A percentile compares a stretch with the other conserved stretches of the same genome.
These are phyloP conservation scores for Apteryx owenii DNA, from an alignment of 2,113 vertebrate species.

Conservation along the genomic window DNA sequence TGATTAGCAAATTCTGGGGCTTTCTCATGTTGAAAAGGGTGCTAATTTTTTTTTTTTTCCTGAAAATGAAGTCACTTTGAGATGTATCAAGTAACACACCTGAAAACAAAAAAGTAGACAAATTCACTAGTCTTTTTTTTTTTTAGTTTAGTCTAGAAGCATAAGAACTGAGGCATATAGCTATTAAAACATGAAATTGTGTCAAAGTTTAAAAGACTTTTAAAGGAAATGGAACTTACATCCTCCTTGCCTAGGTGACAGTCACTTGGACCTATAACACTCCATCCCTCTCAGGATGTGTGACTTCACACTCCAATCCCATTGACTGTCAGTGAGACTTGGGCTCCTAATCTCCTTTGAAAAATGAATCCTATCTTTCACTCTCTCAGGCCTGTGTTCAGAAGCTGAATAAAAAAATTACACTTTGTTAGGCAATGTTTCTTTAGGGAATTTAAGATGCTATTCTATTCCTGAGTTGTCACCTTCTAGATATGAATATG, in stretches of 20 bases:
- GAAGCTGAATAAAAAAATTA: not conserved
- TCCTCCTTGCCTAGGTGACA: not conserved
- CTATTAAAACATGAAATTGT: not conserved
- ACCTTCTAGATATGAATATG: not conserved
- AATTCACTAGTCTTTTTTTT: not conserved
- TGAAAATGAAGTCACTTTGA: not conserved
- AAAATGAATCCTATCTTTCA: not conserved
- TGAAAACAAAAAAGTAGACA: not conserved
- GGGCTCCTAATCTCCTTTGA: not conserved
- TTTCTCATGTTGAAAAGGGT: not conserved
- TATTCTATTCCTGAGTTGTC: not conserved
- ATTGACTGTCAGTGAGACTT: not conserved
- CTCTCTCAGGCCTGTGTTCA: too few species aligned
- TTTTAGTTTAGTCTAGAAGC: not conserved
- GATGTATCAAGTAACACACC: not conserved
- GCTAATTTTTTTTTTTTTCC: not conserved
- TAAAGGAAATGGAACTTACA: not conserved
- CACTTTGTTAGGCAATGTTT: not conserved
- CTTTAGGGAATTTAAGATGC: too few species aligned
- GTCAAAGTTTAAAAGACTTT: not conserved
- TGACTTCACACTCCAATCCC: not conserved
- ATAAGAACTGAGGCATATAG: not conserved
- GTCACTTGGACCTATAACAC: not conserved
- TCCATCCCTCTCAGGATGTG: not conserved
- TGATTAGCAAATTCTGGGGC: not conserved